phyloP scores from a whole-genome alignment of 2,113 vertebrate genomes.

The Tinamus guttatus region DNA sequence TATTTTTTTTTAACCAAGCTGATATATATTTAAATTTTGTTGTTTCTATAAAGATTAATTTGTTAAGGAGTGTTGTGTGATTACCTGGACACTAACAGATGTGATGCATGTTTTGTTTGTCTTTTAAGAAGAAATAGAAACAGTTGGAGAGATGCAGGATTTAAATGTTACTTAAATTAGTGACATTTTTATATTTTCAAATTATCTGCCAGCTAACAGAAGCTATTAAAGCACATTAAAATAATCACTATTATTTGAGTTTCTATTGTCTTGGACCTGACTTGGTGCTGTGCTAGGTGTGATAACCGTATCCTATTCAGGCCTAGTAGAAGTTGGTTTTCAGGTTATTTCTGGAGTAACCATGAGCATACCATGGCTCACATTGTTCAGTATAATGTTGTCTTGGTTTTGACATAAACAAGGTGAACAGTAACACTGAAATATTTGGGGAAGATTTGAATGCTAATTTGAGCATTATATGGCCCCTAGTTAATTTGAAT shows the following conservation, averaged over 20 bases:
- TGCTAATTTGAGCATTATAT: background rate
- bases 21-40: background rate
- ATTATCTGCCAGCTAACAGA: background rate
- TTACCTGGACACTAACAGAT: background rate
- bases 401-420: background rate
- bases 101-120: background rate
- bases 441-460: background rate
- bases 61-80: background rate
- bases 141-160: background rate
- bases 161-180: background rate
- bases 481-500: background rate
- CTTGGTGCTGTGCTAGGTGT: background rate
- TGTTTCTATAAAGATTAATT: background rate
- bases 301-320: background rate
- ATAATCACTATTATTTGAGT: background rate
- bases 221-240: background rate
- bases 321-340: background rate
- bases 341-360: background rate
- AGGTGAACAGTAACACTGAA: background rate
- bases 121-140: background rate
- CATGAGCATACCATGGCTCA: background rate
- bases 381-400: background rate
- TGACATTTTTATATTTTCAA: background rate
- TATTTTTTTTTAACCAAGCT: background rate
- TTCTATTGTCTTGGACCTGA: background rate